These are phyloP conservation scores for Xyrauchen texanus DNA, from an alignment of 2,113 vertebrate species.

Conservation along the genomic window DNA sequence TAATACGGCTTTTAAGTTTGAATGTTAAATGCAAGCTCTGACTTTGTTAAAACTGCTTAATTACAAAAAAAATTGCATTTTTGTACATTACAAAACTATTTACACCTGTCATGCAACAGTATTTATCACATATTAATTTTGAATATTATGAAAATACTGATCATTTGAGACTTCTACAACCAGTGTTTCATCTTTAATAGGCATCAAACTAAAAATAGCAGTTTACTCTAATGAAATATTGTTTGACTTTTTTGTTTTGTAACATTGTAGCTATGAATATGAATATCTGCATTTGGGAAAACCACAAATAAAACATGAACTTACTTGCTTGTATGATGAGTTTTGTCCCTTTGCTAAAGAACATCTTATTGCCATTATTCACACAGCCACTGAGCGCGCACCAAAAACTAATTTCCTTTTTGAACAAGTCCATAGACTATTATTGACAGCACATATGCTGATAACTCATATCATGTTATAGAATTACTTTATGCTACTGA, in stretches of 20 bases:
- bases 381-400: neutral
- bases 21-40: neutral
- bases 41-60: too few relatives aligned
- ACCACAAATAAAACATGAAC: neutral
- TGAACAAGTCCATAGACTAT: neutral
- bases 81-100: too few relatives aligned
- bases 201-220: too few relatives aligned
- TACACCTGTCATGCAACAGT: too few relatives aligned
- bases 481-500: too few relatives aligned
- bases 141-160: neutral
- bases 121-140: neutral
- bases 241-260: too few relatives aligned
- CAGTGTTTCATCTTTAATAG: neutral
- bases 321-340: conserved; percentile 12
- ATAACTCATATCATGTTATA: neutral
- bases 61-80: too few relatives aligned
- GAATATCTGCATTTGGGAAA: neutral
- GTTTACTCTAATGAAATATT: too few relatives aligned
- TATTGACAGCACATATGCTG: neutral
- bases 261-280: neutral
- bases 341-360: neutral
- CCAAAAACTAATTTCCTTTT: neutral
- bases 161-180: neutral
- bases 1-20: neutral
- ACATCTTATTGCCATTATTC: neutral